A percentile compares a stretch with the other conserved stretches of the same genome.
These are phyloP conservation scores for Paraescarpia echinospica DNA, from an alignment of 1,140 invertebrate genomes.

Conservation along the genomic window DNA sequence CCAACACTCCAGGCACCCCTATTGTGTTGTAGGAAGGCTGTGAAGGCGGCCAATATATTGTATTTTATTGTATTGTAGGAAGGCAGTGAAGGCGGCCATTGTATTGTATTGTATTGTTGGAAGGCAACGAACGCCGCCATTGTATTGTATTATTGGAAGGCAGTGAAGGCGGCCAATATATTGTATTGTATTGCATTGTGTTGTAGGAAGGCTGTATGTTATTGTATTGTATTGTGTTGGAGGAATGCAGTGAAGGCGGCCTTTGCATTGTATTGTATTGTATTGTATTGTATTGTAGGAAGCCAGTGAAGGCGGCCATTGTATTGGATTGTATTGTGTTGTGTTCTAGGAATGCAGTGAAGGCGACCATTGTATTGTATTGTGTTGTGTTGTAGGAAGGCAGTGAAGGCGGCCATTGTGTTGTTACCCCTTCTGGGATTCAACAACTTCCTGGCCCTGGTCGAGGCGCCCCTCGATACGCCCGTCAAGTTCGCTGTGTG, in stretches of 20 bases:
- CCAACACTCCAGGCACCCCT: too few species aligned
- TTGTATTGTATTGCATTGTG: slow-evolving; percentile 44
- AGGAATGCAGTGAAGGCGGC: not conserved
- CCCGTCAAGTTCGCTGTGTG: slow-evolving; percentile 73
- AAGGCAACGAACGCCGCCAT: not conserved
- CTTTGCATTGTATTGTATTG: not conserved
- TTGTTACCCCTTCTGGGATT: slow-evolving; percentile 47
- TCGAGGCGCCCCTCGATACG: slow-evolving; percentile 41
- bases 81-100: slow-evolving; percentile 44
- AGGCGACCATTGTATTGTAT: not conserved
- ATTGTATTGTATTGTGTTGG: not conserved
- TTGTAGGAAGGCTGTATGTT: not conserved
- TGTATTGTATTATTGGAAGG: slow-evolving; percentile 39
- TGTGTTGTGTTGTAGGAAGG: slow-evolving; percentile 39
- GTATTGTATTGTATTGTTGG: not conserved
- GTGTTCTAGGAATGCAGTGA: not conserved
- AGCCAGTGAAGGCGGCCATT: slow-evolving; percentile 49
- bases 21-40: not conserved
- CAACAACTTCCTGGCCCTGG: slow-evolving; percentile 52
- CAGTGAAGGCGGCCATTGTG: slow-evolving; percentile 49
- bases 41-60: not conserved
- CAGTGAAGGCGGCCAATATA: slow-evolving; percentile 49
- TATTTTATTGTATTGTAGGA: slow-evolving; percentile 33
- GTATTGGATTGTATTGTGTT: slow-evolving; percentile 28
- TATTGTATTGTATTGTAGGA: slow-evolving; percentile 32